These are phyloP conservation scores for Aphaenogaster rudis DNA, from an alignment of 1,140 invertebrate genomes.

Conservation along the genomic window DNA sequence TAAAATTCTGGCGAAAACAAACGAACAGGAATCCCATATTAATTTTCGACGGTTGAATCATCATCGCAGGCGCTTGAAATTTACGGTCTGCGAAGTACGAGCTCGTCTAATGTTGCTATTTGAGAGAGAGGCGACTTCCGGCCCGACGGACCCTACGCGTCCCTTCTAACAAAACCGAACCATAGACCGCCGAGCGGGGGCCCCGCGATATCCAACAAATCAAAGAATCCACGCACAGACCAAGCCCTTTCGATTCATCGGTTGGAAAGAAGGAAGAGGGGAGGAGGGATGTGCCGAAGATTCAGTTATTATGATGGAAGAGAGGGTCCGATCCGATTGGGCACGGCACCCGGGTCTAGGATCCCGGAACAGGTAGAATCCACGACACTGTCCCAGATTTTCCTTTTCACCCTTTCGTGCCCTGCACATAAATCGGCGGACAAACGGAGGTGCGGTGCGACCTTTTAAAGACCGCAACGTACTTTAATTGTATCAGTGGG, in stretches of 20 bases:
- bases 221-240: conserved; percentile 62
- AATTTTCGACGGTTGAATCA: conserved; percentile 23
- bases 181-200: conserved; percentile 52
- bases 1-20: neutral
- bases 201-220: conserved; percentile 66
- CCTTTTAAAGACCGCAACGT: conserved; percentile 79
- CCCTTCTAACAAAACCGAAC: conserved; percentile 49
- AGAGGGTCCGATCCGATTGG: conserved; percentile 50
- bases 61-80: neutral
- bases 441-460: conserved; percentile 66
- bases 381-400: conserved; percentile 71
- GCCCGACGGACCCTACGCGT: conserved; percentile 20
- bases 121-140: conserved; percentile 53
- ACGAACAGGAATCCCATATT: neutral
- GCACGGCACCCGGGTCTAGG: conserved; percentile 10
- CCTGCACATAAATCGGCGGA: conserved; percentile 78
- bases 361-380: conserved; percentile 63
- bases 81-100: conserved; percentile 7
- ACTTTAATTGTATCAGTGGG: conserved; percentile 80
- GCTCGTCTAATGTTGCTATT: conserved; percentile 27
- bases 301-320: conserved; percentile 57
- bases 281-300: conserved; percentile 30
- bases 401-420: conserved; percentile 64
- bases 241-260: conserved; percentile 24
- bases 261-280: conserved; percentile 40